These are phyloP conservation scores for Cephus cinctus DNA, from an alignment of 1,140 invertebrate species.

Conservation along the genomic window DNA sequence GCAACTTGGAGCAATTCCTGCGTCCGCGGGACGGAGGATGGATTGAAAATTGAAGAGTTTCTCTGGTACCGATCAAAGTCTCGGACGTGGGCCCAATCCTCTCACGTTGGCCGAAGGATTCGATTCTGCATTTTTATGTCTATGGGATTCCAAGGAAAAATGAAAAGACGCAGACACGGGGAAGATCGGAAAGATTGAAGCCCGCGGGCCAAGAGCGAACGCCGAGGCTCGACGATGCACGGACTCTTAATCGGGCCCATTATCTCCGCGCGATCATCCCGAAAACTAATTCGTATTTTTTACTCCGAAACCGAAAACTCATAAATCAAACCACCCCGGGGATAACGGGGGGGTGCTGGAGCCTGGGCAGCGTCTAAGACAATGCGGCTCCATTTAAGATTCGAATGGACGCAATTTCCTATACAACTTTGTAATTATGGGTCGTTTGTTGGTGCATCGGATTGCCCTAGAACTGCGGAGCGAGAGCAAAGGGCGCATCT, in stretches of 20 bases:
- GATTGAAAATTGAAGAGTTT: no score
- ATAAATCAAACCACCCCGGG: constrained; percentile 54
- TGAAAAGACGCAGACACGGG: no score
- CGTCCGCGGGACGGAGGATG: no score
- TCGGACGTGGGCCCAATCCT: neutral
- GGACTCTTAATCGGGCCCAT: constrained; percentile 55
- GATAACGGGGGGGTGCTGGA: constrained; percentile 26
- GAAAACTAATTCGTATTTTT: constrained; percentile 57
- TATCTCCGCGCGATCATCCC: constrained; percentile 54
- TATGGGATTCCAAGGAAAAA: no score
- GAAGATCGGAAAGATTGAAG: neutral
- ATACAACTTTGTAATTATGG: constrained; percentile 56
- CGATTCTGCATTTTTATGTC: no score
- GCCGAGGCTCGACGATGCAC: no score
- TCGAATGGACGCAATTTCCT: constrained; percentile 56
- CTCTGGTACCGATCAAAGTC: neutral
- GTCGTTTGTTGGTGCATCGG: constrained; percentile 29
- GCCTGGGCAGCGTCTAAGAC: constrained; percentile 16
- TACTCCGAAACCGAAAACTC: constrained; percentile 55
- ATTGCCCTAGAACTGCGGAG: neutral
- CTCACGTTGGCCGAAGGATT: no score
- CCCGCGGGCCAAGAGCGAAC: neutral
- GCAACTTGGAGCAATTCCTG: no score
- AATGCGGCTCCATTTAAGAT: constrained; percentile 16
- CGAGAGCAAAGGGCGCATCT: no score